Base-by-base conservation (phyloP, 2,888 invertebrate species). In the Operophtera brumata region DNA sequence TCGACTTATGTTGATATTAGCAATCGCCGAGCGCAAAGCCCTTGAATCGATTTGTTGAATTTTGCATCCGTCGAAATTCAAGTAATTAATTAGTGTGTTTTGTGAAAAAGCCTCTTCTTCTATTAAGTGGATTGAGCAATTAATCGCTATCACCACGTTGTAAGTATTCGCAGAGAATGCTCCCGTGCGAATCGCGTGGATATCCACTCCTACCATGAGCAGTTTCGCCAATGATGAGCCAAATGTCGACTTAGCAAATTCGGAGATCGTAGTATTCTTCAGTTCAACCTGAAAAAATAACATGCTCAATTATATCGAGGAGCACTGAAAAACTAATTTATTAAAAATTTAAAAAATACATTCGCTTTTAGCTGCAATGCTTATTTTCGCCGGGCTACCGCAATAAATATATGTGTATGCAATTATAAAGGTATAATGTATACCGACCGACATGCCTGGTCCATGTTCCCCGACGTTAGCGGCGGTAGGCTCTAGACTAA, bases 111-210 rank as follows among this genome's bases (percentile, higher is more conserved):
- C 93, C 42, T 92, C 92, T n/a, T 87, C 82, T 72, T 93, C 91
- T 40, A 95, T 91, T 28, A 85, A 79, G 47, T 90, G 79, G 54
- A 95, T 90, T 8, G 92, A 90, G 40, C 93, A 92, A 75, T 94
- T 93, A 57, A 91, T 87, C 12, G 94, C 91, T 64, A 84, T 83
- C 7, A 95, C 91, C 44, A 91, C 86, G 61, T 92, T 91, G 68
- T 94, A 93, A 37, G 91, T 91, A 67, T 92, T 92, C 1, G 94
- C 93, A 47, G 92, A 91, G 71, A 95, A 95, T 0, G 95, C 94
- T 44, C 92, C 92, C 34, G 89, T 81, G 13, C 91, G 85, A 40
- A 95, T 91, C 8, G 87, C 84, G 34, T 88, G 85, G 10, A 94
- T 91, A 64, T 85, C 83, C 42, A 88, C 80, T 0, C 68, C 62